Evolutionary conservation across 1,140 invertebrate species (phyloP).

Genomic region (Temnothorax longispinosus): DNA sequence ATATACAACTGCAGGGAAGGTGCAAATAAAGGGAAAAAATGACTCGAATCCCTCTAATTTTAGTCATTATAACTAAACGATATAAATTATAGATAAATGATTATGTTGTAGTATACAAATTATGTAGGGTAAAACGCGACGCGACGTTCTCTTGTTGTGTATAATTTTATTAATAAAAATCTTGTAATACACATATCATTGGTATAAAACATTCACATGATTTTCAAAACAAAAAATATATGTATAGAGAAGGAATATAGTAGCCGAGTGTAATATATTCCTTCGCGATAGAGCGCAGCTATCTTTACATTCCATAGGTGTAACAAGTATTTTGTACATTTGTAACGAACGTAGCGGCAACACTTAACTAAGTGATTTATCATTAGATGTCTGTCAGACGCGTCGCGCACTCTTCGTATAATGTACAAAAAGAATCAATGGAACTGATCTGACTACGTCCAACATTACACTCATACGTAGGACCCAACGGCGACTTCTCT

Average conservation of each 20-base stretch:
- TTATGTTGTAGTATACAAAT: neutral
- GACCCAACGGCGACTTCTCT: neutral
- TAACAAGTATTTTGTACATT: conserved; percentile 66
- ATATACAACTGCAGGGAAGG: neutral
- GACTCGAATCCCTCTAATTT: neutral
- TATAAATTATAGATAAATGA: neutral
- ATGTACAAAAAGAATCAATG: conserved; percentile 68
- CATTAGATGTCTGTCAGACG: conserved; percentile 15
- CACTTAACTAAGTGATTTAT: conserved; percentile 1
- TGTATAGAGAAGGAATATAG: conserved; percentile 22
- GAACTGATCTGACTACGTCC: conserved; percentile 60
- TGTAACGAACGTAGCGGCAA: conserved; percentile 33
- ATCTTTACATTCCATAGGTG: conserved; percentile 73
- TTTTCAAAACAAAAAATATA: conserved; percentile 73
- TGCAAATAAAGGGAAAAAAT: too few relatives aligned
- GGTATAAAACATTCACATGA: conserved; percentile 80
- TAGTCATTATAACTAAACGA: neutral
- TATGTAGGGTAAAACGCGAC: neutral
- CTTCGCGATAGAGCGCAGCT: conserved; percentile 63
- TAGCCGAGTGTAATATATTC: conserved; percentile 65
- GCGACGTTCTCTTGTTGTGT: neutral
- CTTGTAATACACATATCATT: conserved; percentile 74
- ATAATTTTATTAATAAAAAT: conserved; percentile 79
- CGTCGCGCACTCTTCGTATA: conserved; percentile 56
- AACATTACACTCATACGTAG: conserved; percentile 47